These are phyloP conservation scores for Etia nguti DNA, from an alignment of 2,113 vertebrate genomes.

Conservation along the genomic window DNA sequence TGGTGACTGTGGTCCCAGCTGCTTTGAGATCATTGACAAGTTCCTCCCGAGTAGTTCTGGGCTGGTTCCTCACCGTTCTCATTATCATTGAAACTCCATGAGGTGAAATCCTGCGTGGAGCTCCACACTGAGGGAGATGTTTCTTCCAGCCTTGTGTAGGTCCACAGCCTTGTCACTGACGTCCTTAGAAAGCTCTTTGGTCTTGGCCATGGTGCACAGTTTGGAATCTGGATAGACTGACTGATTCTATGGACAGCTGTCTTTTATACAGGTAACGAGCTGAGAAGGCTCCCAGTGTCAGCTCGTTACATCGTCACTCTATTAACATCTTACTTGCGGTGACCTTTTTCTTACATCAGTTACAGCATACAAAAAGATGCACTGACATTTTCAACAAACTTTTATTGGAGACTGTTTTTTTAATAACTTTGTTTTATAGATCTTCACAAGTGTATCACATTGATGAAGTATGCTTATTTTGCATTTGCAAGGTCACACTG, in stretches of 20 bases:
- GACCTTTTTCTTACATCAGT: background rate
- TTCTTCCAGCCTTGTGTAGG: background rate
- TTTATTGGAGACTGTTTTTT: background rate
- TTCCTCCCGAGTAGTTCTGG: background rate
- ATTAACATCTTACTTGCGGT: background rate
- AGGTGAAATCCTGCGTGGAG: background rate
- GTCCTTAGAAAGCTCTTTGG: background rate
- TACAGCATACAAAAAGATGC: background rate
- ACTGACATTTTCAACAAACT: background rate
- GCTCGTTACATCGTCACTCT: background rate
- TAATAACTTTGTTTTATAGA: background rate
- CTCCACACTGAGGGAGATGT: background rate
- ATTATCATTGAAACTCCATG: background rate
- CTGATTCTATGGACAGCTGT: background rate
- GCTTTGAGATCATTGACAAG: background rate
- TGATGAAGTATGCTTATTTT: background rate
- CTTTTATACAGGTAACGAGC: background rate
- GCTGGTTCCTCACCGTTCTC: background rate
- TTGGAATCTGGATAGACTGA: background rate
- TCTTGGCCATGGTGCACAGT: background rate
- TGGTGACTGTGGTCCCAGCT: background rate
- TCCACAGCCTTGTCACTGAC: background rate
- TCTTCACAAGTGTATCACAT: background rate
- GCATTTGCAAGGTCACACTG: background rate
- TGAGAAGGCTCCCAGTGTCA: background rate